phyloP scores from a whole-genome alignment of 2,888 invertebrate genomes.

The Synergus laeviventris region DNA sequence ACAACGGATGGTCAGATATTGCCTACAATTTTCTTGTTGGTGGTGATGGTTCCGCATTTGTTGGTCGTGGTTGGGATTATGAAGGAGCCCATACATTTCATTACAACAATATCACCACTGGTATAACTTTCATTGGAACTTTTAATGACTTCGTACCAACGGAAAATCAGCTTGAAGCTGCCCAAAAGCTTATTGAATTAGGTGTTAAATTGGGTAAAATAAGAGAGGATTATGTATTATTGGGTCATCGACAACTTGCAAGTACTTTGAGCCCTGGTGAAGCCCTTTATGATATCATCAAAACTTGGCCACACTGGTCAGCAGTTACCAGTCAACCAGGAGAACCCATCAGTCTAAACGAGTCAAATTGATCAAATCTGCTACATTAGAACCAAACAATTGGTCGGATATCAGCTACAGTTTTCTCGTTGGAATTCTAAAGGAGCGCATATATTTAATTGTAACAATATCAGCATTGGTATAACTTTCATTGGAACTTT shows the following conservation, averaged over 20 bases:
- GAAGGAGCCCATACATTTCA: conserved; percentile 84
- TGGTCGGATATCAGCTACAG: conserved; percentile 83
- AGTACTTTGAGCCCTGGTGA: conserved; percentile 83
- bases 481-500: conserved; percentile 87
- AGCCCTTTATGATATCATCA: conserved; percentile 80
- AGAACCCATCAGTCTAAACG: background rate
- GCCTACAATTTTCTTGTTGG: conserved; percentile 87
- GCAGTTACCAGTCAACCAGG: background rate
- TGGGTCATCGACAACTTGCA: conserved; percentile 83
- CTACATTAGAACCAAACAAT: conserved; percentile 81
- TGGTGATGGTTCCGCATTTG: conserved; percentile 86
- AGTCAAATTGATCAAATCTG: conserved; percentile 67
- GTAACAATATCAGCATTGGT: conserved; percentile 82
- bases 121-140: conserved; percentile 85
- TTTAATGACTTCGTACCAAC: conserved; percentile 77
- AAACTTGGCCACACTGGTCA: conserved; percentile 83
- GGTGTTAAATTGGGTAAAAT: conserved; percentile 82
- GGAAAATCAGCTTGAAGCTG: conserved; percentile 78
- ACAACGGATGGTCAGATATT: conserved; percentile 79
- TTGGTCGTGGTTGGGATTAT: conserved; percentile 85
- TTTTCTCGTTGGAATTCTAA: conserved; percentile 85
- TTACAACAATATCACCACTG: conserved; percentile 81
- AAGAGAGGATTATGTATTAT: conserved; percentile 81
- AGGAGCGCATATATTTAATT: conserved; percentile 84
- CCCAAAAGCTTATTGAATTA: conserved; percentile 79